Conservation (phyloP, 2,113 vertebrate species). For the Pithys albifrons region DNA sequence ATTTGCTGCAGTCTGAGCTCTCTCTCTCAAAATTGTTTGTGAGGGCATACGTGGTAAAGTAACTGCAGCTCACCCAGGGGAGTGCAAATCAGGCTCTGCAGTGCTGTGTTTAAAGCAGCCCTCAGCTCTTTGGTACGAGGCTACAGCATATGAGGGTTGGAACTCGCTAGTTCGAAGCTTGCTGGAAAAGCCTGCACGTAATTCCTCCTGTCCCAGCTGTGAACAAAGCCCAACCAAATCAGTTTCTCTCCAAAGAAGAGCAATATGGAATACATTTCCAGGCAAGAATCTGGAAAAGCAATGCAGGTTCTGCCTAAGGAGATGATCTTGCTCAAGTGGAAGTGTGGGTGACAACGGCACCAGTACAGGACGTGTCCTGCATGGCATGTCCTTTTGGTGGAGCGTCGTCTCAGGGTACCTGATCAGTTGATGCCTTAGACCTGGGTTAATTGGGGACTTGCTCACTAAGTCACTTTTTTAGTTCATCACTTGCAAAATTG, state of each 20-base stretch:
- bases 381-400: background rate
- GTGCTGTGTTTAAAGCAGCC: background rate
- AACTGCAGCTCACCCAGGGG: background rate
- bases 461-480: background rate
- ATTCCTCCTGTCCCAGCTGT: background rate
- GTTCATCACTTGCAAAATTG: background rate
- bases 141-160: background rate
- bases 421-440: background rate
- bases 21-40: background rate
- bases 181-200: background rate
- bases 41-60: background rate
- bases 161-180: background rate
- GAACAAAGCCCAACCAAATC: background rate
- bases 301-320: background rate
- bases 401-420: background rate
- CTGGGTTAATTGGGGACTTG: background rate
- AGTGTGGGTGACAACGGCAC: background rate
- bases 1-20: background rate
- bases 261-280: background rate
- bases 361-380: background rate
- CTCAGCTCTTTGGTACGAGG: background rate
- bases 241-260: background rate
- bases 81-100: background rate
- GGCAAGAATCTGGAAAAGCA: background rate
- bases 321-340: background rate